Percentiles rank a stretch among this genome's conserved stretches.
These are phyloP conservation scores for Spea multiplicata DNA, from an alignment of 2,113 vertebrate genomes.

Conservation along the genomic window DNA sequence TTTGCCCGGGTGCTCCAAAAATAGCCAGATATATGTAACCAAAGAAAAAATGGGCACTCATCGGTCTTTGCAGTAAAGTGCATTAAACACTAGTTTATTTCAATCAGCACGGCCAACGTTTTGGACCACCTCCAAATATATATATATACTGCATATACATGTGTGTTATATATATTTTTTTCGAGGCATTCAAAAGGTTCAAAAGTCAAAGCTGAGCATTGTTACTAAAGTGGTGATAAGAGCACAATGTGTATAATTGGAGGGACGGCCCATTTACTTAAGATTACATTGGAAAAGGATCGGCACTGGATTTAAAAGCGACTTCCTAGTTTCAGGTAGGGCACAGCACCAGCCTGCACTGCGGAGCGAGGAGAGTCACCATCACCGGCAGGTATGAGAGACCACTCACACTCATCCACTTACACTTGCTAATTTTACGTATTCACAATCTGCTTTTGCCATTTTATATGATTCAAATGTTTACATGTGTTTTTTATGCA, in stretches of 20 bases:
- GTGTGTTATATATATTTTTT: neutral
- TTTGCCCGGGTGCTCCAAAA: no score
- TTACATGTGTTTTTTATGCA: no score
- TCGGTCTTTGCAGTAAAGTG: no score
- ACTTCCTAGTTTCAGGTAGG: neutral
- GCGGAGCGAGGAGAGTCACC: neutral
- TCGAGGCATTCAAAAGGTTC: neutral
- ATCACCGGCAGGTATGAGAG: constrained; percentile 9
- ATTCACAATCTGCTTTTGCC: neutral
- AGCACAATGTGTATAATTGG: constrained; percentile 14
- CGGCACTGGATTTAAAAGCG: neutral
- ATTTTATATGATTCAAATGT: no score
- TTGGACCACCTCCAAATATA: no score
- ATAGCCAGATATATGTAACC: no score
- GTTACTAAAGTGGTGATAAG: constrained; percentile 23
- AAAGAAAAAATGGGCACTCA: no score
- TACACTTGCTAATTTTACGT: neutral
- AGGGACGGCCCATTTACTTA: constrained; percentile 4
- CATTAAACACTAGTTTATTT: no score
- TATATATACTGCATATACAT: neutral
- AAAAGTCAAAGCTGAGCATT: constrained; percentile 11
- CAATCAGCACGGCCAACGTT: no score
- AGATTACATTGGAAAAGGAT: constrained; percentile 1
- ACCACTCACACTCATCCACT: neutral
- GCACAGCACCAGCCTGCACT: constrained; percentile 5